phyloP scores from a whole-genome alignment of 2,797 vertebrate genomes.

The Nyctibius grandis region DNA sequence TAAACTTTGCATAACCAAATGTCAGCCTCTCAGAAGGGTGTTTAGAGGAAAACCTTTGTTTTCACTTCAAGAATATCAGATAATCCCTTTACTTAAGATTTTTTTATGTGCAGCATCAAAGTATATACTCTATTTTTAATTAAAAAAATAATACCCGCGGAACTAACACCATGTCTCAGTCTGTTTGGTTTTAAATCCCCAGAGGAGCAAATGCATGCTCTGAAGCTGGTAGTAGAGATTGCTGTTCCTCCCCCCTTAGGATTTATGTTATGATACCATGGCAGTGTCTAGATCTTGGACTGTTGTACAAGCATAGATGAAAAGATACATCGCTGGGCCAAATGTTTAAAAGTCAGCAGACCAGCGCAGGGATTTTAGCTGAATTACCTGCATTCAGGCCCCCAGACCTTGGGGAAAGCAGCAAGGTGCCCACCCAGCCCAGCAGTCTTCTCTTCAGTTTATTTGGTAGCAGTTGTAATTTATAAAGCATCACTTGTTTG shows the following conservation, averaged over 20 bases:
- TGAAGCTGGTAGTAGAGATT: not conserved
- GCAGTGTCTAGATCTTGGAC: not conserved
- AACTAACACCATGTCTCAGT: not conserved
- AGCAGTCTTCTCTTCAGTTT: not conserved
- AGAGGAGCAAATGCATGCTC: not conserved
- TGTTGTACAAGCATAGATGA: not conserved
- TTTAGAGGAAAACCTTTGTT: not conserved
- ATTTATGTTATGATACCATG: not conserved
- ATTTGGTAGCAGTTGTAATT: not conserved
- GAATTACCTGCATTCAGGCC: not conserved
- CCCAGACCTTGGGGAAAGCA: not conserved
- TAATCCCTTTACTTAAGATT: not conserved
- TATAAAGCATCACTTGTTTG: not conserved
- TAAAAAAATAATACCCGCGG: not conserved
- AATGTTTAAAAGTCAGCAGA: not conserved
- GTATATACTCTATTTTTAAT: not conserved
- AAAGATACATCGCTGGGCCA: not conserved
- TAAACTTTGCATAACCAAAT: slow-evolving; percentile 16
- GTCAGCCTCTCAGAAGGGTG: not conserved
- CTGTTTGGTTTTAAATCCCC: not conserved
- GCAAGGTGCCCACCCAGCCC: not conserved
- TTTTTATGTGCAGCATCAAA: not conserved
- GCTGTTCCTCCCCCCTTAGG: not conserved
- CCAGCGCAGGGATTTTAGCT: not conserved
- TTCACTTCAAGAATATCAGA: not conserved